A percentile compares a stretch with the other conserved stretches of the same genome.
Evolutionary conservation across 2,888 invertebrate genomes (phyloP).

Genomic region (Aspidiotus destructor): DNA sequence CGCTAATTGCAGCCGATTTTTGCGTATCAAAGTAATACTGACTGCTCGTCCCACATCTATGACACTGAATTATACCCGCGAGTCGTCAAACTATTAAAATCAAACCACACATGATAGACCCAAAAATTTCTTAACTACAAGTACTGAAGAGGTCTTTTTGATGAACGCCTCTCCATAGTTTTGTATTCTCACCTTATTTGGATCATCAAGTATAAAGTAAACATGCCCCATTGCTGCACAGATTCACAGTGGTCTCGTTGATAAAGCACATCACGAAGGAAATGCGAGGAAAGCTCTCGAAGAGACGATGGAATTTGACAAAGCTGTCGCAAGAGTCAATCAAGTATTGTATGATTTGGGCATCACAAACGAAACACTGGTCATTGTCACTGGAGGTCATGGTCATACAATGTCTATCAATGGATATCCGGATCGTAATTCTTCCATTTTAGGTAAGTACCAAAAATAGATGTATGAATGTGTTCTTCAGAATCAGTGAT

Average conservation of each 20-base stretch:
- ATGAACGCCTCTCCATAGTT: no score
- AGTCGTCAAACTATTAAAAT: neutral
- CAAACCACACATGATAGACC: no score
- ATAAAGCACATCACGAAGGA: constrained; percentile 69
- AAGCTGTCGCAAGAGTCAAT: constrained; percentile 60
- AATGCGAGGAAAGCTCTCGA: constrained; percentile 65
- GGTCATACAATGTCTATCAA: constrained; percentile 69
- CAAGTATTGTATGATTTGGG: constrained; percentile 58
- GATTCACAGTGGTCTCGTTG: constrained; percentile 72
- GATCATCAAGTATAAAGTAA: no score
- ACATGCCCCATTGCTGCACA: constrained; percentile 39
- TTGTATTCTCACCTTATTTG: no score
- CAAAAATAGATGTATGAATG: neutral
- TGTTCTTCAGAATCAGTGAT: no score
- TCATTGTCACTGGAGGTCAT: constrained; percentile 69
- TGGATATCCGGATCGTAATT: constrained; percentile 65
- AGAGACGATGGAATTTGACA: constrained; percentile 66
- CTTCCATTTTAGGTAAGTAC: constrained; percentile 60
- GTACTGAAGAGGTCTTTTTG: no score
- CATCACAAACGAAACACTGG: constrained; percentile 54
- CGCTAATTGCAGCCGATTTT: neutral
- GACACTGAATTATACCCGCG: no score
- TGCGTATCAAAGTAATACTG: neutral
- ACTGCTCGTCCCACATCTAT: no score
- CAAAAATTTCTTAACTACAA: neutral